Conservation (phyloP, 2,113 vertebrate species). For the Ptilorrhoa leucosticta region DNA sequence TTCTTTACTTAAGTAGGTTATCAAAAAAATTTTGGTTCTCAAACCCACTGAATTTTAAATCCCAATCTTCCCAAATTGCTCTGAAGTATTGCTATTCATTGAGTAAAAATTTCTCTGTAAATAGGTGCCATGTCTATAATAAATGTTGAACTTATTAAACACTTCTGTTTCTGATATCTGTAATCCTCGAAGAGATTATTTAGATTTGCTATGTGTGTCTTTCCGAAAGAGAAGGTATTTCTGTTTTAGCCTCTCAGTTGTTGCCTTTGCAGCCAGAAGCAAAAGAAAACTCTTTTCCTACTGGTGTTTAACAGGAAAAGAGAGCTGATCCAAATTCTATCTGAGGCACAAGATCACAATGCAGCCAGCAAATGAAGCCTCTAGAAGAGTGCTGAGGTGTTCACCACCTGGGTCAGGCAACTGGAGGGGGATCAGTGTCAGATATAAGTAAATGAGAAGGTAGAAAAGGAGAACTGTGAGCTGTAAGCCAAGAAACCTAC, state of each 20-base stretch:
- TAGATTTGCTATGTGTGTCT: background rate
- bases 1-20: background rate
- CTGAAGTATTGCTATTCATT: background rate
- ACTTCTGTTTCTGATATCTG: background rate
- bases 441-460: background rate
- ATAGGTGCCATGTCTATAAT: background rate
- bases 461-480: background rate
- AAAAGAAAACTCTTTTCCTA: background rate
- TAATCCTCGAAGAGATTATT: background rate
- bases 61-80: background rate
- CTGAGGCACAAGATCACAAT: background rate
- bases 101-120: background rate
- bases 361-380: background rate
- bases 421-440: background rate
- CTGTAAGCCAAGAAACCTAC: conserved; percentile 30
- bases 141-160: background rate
- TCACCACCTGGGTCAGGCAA: background rate
- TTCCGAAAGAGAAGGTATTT: background rate
- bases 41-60: background rate
- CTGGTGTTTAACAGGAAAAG: background rate
- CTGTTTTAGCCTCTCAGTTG: background rate
- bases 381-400: background rate
- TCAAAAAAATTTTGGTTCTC: background rate
- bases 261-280: background rate
- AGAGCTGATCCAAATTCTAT: background rate